Evolutionary conservation across 2,113 vertebrate species (phyloP), one percentile per base, ranked within the genome.

Genomic region (Jaculus jaculus): DNA sequence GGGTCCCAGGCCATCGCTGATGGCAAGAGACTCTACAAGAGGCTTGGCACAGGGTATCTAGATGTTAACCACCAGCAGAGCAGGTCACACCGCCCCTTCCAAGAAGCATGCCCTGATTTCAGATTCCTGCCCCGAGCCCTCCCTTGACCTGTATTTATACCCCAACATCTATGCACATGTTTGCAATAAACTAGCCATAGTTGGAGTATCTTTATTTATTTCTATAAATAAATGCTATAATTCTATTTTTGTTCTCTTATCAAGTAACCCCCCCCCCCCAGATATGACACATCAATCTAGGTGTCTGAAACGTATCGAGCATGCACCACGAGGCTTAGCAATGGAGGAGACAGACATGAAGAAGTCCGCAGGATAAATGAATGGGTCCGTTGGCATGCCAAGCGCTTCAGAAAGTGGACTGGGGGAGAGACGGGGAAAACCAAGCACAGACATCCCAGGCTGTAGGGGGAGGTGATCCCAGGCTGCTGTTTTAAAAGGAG

Each of bases 381-480:
- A 32, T 15, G 34, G 21, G 18, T 24, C 37, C 83, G 72, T 47
- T 54, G 42, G 20, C 30, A 21, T 15, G 37, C 4, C 72, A 18
- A 72, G 54, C 37, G 6, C 24, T 7, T 8, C 0, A 10, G 28
- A 0, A 2, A 7, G 23, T 34, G 30, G 18, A 3, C 13, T 66
- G 30, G 3, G 17, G 30, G 1, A 20, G 21, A 60, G 54, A 61
- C 18, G 73, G 73, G 11, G 8, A 84, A 51, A 20, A 4, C 51
- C 4, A 7, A 30, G 11, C 4, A 9, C 51, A 87, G 24, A 79
- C 47, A 61, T 54, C 39, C 34, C n/a, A 3, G n/a, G 11, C 32
- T 2, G 13, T 23, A 15, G 39, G 30, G 39, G 24, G 13, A 37
- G 23, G 51, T 63, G 21, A 54, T 3, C 0, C 3, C 80, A 66